These are phyloP conservation scores for Eupeodes corollae DNA, from an alignment of 1,140 invertebrate genomes.

Conservation along the genomic window DNA sequence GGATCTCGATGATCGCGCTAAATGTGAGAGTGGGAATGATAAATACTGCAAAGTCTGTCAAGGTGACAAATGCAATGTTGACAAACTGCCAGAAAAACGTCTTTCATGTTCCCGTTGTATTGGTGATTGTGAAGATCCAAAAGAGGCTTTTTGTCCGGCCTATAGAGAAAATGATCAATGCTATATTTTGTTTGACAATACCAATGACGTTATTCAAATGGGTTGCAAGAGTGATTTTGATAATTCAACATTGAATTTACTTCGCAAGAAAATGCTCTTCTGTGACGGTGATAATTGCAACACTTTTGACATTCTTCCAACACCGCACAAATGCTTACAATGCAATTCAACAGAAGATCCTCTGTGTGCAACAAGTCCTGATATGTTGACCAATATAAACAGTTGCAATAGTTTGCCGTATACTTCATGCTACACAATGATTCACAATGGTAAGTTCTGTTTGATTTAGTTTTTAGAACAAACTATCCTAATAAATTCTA, in stretches of 20 bases:
- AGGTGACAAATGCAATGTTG: constrained; percentile 13
- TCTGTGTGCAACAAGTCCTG: constrained; percentile 8
- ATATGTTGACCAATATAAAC: fast-evolving
- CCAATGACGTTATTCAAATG: constrained; percentile 8
- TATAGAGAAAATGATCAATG: constrained; percentile 21
- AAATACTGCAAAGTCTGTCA: constrained; percentile 17
- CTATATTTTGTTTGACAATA: constrained; percentile 14
- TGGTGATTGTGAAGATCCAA: constrained; percentile 9
- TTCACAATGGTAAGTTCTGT: constrained; percentile 13
- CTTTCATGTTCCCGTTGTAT: constrained; percentile 21
- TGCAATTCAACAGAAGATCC: constrained; percentile 13
- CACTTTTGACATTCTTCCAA: background rate
- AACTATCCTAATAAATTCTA: too few relatives aligned
- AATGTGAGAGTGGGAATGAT: constrained; percentile 13
- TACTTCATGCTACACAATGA: constrained; percentile 14
- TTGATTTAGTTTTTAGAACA: too few relatives aligned
- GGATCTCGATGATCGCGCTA: constrained; percentile 20
- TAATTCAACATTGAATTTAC: constrained; percentile 4
- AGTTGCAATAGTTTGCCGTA: constrained; percentile 15
- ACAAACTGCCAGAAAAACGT: constrained; percentile 15
- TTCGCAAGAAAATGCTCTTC: constrained; percentile 15
- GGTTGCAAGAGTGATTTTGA: constrained; percentile 22
- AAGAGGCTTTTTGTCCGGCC: constrained; percentile 8
- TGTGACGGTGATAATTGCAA: constrained; percentile 25
- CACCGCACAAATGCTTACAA: constrained; percentile 2